A percentile compares a stretch with the other conserved stretches of the same genome.
phyloP scores from a whole-genome alignment of 2,113 vertebrate genomes.

The Pongo abelii region DNA sequence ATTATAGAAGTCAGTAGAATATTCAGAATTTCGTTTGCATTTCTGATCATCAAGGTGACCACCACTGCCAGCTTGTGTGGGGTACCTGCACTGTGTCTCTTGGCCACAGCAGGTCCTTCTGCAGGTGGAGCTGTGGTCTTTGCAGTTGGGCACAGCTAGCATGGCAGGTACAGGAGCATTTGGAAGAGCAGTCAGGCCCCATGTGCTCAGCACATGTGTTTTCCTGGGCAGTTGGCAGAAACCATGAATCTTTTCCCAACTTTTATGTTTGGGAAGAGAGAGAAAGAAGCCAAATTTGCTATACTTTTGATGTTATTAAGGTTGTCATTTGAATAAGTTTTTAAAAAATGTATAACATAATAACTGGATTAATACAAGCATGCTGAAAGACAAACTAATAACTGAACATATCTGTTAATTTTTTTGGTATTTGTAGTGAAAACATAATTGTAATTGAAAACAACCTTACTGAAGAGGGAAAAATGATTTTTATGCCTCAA shows the following conservation, averaged over 20 bases:
- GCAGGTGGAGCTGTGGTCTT: background rate
- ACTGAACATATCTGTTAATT: constrained; percentile 47
- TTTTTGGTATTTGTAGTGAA: constrained; percentile 61
- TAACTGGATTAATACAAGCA: constrained; percentile 69
- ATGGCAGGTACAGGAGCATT: background rate
- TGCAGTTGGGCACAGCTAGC: background rate
- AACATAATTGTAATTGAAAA: constrained; percentile 71
- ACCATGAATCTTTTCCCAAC: background rate
- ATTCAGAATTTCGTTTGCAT: rapidly evolving
- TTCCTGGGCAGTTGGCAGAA: constrained; percentile 11
- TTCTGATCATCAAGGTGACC: background rate
- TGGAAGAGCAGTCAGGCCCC: background rate
- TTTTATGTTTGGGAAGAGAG: background rate
- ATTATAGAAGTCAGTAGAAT: background rate
- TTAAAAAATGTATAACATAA: background rate
- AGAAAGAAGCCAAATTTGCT: background rate
- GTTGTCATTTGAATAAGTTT: constrained; percentile 40
- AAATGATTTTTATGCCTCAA: constrained; percentile 71
- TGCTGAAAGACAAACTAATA: constrained; percentile 68
- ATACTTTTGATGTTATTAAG: constrained; percentile 53
- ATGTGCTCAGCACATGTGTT: constrained; percentile 49
- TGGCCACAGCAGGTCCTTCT: background rate
- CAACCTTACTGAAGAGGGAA: constrained; percentile 41
- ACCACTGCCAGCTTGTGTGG: rapidly evolving
- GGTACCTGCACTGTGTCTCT: rapidly evolving